Evolutionary conservation across 2,888 invertebrate genomes (phyloP).

Genomic region (Morpho helenor): DNA sequence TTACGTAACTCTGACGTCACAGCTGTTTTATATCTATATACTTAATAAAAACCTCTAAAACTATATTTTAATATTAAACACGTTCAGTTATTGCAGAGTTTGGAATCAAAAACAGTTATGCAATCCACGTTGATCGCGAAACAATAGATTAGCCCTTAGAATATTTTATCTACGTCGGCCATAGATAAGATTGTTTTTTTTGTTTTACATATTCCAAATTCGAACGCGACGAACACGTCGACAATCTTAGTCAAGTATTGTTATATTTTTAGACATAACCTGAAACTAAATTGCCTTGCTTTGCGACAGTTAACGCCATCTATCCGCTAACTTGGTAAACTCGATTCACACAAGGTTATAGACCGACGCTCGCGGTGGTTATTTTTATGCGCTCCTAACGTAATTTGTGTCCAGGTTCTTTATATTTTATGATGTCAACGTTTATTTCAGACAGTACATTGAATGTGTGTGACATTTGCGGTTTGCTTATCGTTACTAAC

Average conservation of each 20-base stretch:
- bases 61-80: too few relatives aligned
- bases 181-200: slow-evolving; percentile 7
- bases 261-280: slow-evolving; percentile 24
- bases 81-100: too few relatives aligned
- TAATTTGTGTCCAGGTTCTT: slow-evolving; percentile 33
- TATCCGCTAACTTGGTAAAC: slow-evolving; percentile 58
- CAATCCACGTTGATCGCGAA: too few relatives aligned
- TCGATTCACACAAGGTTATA: slow-evolving; percentile 33
- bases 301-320: slow-evolving; percentile 56
- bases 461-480: slow-evolving; percentile 13
- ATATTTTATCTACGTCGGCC: too few relatives aligned
- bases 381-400: slow-evolving; percentile 33
- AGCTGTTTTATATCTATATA: too few relatives aligned
- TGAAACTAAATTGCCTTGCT: slow-evolving; percentile 34
- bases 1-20: too few relatives aligned
- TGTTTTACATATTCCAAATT: slow-evolving; percentile 5
- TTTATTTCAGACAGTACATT: slow-evolving; percentile 24
- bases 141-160: too few relatives aligned
- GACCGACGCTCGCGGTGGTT: slow-evolving; percentile 27
- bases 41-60: too few relatives aligned
- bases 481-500: slow-evolving; percentile 1
- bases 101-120: too few relatives aligned
- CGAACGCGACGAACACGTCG: neutral
- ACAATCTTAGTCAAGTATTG: neutral
- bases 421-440: slow-evolving; percentile 31